Evolutionary conservation across 2,113 vertebrate genomes (phyloP).

Genomic region (Rhinoptilus africanus): DNA sequence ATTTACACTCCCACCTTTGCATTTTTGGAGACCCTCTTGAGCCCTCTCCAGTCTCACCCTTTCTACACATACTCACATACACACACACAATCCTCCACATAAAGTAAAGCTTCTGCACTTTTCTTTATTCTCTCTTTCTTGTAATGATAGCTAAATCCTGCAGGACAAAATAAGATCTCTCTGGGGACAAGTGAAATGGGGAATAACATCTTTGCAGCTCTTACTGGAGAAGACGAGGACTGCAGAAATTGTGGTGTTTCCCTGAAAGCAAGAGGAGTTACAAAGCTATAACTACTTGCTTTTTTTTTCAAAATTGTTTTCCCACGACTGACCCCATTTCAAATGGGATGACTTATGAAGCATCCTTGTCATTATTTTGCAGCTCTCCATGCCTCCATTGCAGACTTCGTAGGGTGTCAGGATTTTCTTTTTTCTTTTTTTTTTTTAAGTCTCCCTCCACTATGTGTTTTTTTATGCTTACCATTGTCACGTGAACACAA

Average conservation of each 20-base stretch:
- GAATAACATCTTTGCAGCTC: not conserved
- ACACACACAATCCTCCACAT: not conserved
- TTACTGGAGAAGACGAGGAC: not conserved
- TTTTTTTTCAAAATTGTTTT: not conserved
- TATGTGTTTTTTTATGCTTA: not conserved
- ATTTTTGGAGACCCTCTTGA: not conserved
- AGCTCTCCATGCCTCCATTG: not conserved
- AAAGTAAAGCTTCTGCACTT: not conserved
- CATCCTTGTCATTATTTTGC: not conserved
- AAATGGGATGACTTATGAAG: not conserved
- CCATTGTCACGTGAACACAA: not conserved
- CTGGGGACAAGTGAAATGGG: not conserved
- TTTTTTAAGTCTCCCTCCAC: not conserved
- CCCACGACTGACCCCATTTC: not conserved
- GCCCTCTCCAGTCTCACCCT: not conserved
- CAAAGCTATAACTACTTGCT: not conserved
- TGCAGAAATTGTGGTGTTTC: not conserved
- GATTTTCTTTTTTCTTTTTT: not conserved
- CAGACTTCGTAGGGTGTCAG: not conserved
- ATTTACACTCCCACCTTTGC: not conserved
- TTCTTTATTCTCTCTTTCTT: not conserved
- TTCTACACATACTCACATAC: too few relatives aligned
- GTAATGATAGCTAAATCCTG: not conserved
- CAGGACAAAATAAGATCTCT: not conserved
- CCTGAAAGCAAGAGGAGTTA: not conserved